Evolutionary conservation across 2,797 vertebrate genomes (phyloP).

Genomic region (Centropyge bicolor): DNA sequence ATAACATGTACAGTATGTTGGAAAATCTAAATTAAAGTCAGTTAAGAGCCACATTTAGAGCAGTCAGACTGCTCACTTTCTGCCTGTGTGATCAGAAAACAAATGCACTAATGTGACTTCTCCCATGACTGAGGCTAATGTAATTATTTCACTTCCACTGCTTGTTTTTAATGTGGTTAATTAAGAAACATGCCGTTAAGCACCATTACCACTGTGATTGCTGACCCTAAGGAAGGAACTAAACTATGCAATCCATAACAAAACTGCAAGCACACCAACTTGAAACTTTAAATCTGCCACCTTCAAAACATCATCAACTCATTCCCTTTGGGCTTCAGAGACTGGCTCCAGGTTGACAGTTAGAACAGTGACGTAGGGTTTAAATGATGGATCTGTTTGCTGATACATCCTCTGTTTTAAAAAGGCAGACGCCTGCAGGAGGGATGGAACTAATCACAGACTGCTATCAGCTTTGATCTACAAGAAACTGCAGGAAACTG

Average conservation of each 20-base stretch:
- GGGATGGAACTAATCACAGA: conserved; percentile 24
- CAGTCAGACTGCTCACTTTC: not conserved
- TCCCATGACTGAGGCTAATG: not conserved
- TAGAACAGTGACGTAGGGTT: not conserved
- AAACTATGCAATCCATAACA: not conserved
- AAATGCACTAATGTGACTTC: not conserved
- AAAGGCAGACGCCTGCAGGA: conserved; percentile 34
- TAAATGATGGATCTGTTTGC: conserved; percentile 18
- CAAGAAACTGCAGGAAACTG: conserved; percentile 77
- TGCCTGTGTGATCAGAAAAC: not conserved
- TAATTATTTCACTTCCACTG: conserved; percentile 18
- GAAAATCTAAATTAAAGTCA: not conserved
- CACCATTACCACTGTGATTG: not conserved
- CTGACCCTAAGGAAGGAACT: not conserved
- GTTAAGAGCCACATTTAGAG: not conserved
- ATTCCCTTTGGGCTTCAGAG: conserved; percentile 7
- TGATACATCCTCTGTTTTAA: conserved; percentile 12
- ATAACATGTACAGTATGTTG: not conserved
- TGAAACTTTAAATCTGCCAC: conserved; percentile 1
- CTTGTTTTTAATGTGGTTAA: not conserved
- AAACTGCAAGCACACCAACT: not conserved
- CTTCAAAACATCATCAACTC: conserved; percentile 19
- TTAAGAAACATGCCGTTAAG: conserved; percentile 1
- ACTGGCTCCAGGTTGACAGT: not conserved
- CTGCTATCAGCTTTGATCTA: conserved; percentile 77